Evolutionary conservation across 2,113 vertebrate genomes (phyloP).

Genomic region (Xerus inauris): DNA sequence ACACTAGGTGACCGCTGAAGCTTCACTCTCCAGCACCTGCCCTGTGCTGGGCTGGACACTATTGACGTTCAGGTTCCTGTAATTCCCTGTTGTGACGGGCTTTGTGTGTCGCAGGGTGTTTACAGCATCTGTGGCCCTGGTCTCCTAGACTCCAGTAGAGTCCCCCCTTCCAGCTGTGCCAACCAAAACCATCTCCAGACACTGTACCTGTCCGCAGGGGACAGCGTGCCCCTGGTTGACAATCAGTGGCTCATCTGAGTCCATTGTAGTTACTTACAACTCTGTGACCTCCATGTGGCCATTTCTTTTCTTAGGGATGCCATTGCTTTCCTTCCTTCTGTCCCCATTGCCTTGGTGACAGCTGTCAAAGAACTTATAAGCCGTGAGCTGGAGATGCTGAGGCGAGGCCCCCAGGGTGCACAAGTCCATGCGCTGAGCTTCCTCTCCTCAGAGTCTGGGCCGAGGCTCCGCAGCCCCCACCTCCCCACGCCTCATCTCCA

Average conservation of each 20-base stretch:
- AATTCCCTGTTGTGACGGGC: neutral
- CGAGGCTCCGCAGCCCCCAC: fast-evolving
- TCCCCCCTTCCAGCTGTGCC: neutral
- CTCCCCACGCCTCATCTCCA: neutral
- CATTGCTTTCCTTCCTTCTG: neutral
- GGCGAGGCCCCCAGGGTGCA: fast-evolving
- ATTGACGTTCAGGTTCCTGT: neutral
- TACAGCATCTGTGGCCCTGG: neutral
- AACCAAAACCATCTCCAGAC: neutral
- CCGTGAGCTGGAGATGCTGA: neutral
- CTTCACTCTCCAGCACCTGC: neutral
- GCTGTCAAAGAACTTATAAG: neutral
- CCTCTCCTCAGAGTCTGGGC: neutral
- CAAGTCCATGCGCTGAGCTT: neutral
- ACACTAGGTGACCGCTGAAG: fast-evolving
- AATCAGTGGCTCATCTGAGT: neutral
- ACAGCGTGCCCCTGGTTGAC: neutral
- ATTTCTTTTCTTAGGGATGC: neutral
- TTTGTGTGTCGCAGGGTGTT: neutral
- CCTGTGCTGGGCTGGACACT: neutral
- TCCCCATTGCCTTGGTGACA: neutral
- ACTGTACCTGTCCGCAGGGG: fast-evolving
- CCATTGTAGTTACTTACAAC: neutral
- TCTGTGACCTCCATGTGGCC: neutral
- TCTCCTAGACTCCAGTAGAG: neutral